phyloP scores from a whole-genome alignment of 2,797 vertebrate genomes.

The Botia almorhae region DNA sequence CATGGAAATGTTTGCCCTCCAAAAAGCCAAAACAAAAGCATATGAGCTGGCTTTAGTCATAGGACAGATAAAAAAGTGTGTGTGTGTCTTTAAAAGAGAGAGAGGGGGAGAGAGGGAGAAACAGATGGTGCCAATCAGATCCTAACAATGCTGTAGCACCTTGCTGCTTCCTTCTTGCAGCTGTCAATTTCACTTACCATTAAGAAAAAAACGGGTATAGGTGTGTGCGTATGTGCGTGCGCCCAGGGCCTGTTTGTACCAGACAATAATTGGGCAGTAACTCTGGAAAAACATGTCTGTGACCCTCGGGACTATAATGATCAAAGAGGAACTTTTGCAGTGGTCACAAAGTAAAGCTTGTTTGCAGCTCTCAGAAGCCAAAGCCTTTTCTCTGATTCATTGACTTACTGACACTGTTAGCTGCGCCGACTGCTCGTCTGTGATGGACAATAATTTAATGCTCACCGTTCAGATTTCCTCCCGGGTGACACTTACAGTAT shows the following conservation, averaged over 20 bases:
- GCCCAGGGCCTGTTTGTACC: conserved; percentile 22
- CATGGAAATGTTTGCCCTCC: too few relatives aligned
- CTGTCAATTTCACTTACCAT: conserved; percentile 52
- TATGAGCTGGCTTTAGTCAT: conserved; percentile 16
- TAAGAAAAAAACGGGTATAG: conserved; percentile 20
- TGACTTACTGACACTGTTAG: conserved; percentile 8
- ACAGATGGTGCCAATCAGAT: conserved; percentile 46
- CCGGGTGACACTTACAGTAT: neutral
- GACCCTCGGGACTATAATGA: conserved; percentile 19
- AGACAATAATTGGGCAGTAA: conserved; percentile 47
- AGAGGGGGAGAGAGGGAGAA: conserved; percentile 19
- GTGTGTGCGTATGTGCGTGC: conserved; percentile 1
- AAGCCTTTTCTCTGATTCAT: conserved; percentile 22
- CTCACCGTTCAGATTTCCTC: conserved; percentile 5
- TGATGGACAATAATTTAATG: conserved; percentile 22
- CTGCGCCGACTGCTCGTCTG: neutral
- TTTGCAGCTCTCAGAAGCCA: conserved; percentile 13
- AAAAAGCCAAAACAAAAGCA: neutral
- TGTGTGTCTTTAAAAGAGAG: neutral
- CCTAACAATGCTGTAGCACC: conserved; percentile 24
- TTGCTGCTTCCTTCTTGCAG: conserved; percentile 40
- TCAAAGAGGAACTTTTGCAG: conserved; percentile 10
- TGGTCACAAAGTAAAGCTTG: conserved; percentile 25
- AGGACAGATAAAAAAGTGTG: conserved; percentile 3
- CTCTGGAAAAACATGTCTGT: conserved; percentile 15